phyloP scores from a whole-genome alignment of 2,113 vertebrate species.

The Mesoclemmys tuberculata region DNA sequence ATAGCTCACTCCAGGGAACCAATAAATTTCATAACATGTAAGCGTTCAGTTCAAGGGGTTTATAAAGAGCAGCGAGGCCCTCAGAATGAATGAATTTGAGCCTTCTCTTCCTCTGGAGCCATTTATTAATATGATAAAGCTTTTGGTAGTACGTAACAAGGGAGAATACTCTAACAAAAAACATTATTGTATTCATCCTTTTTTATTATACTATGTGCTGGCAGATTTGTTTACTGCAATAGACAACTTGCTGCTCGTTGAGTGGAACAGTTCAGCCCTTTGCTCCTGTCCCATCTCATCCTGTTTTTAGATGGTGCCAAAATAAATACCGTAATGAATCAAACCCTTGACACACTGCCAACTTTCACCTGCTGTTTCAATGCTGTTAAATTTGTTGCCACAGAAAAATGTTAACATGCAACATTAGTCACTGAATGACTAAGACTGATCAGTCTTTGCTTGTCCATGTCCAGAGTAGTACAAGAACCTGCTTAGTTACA shows the following conservation, averaged over 20 bases:
- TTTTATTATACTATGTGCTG: accelerated
- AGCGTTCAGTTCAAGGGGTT: not conserved
- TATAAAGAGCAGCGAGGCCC: not conserved
- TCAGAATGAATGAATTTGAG: not conserved
- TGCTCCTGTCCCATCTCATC: not conserved
- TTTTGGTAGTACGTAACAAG: not conserved
- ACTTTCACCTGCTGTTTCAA: not conserved
- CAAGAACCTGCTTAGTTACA: not conserved
- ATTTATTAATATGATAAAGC: not conserved
- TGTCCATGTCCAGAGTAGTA: accelerated
- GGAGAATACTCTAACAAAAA: not conserved
- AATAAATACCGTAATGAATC: not conserved
- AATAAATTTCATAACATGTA: not conserved
- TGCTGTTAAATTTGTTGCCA: not conserved
- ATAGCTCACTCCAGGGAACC: accelerated
- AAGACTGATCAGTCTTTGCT: not conserved
- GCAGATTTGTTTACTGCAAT: not conserved
- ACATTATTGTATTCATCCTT: not conserved
- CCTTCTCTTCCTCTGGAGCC: not conserved
- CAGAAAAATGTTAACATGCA: not conserved
- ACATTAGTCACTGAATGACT: constrained; percentile 7
- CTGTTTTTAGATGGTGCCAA: not conserved
- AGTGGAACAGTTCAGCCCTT: not conserved
- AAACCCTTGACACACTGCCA: not conserved
- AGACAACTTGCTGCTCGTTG: not conserved